Base-by-base conservation (phyloP, 2,113 vertebrate genomes). In the Solea solea region DNA sequence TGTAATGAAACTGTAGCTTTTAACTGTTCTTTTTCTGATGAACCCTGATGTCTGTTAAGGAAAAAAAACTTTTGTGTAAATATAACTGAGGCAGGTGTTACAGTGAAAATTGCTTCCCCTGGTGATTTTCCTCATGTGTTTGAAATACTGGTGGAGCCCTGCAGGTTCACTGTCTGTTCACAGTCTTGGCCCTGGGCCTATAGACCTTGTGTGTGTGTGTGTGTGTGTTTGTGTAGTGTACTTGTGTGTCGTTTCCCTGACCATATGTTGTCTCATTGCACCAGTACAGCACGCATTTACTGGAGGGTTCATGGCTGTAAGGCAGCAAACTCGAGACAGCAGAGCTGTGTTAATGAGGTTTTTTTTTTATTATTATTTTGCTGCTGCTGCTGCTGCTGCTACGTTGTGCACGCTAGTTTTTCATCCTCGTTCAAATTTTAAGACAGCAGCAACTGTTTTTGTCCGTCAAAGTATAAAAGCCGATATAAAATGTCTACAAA, bases 291-390 rank as follows among this genome's bases (percentile, higher is more conserved):
- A 46, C 60, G 72, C 63, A 59, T 73, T 76, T 61, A 54, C 48
- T 60, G 52, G 9, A 41, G 49, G 16, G 34, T 42, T 65, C 16
- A 40, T 68, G 41, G 81, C 87, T 80, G 54, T 15, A 25, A 74
- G 88, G 81, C 81, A 66, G 65, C 76, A 41, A 56, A 64, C 81
- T 86, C 80, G 65, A 76, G 80, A 90, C 84, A 88, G 63, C 5
- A 34, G 34, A 1, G 34, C 5, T 76, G 65, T 77, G 66, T 89
- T 86, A 84, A 84, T 86, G 80, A 82, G 34, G 34, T 34, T 34
- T 34, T 28, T 48, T 67, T 62, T 48, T 84, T 82, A 46, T 64
- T 64, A 64, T 64, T 48, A 4, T 67, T 42, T 82, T 71, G 84
- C 16, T 68, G 62, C 61, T 69, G 40, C 16, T 68, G 62, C 61